phyloP scores from a whole-genome alignment of 2,888 invertebrate genomes.

The Encarsia formosa region DNA sequence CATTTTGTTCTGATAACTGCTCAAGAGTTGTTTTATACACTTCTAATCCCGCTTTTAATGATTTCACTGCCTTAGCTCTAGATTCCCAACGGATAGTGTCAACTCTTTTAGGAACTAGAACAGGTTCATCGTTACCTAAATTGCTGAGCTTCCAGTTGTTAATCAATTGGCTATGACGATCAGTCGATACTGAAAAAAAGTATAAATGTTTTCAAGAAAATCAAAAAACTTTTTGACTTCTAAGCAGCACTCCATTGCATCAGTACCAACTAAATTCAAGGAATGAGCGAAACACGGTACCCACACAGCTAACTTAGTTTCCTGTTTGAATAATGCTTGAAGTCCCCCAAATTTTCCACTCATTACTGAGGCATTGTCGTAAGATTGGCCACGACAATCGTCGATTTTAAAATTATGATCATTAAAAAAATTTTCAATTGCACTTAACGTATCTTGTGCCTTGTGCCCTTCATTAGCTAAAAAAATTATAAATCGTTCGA shows the following conservation, averaged over 20 bases:
- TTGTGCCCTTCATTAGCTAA: conserved; percentile 19
- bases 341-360: conserved; percentile 26
- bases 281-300: conserved; percentile 23
- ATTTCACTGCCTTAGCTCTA: conserved; percentile 7
- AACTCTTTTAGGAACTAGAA: conserved; percentile 13
- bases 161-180: conserved; percentile 15
- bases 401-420: conserved; percentile 25
- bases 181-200: conserved; percentile 18
- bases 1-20: conserved; percentile 13
- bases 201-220: conserved; percentile 11
- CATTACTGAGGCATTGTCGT: conserved; percentile 30
- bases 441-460: conserved; percentile 13
- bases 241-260: background rate
- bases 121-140: background rate
- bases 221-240: conserved; percentile 4
- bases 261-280: conserved; percentile 16
- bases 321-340: conserved; percentile 16
- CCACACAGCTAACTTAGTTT: conserved; percentile 20
- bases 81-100: conserved; percentile 22
- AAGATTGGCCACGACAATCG: conserved; percentile 29
- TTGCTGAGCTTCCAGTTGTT: conserved; percentile 6
- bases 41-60: conserved; percentile 4
- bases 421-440: conserved; percentile 10
- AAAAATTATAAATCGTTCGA: conserved; percentile 18
- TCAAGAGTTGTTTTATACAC: conserved; percentile 11